phyloP scores from a whole-genome alignment of 1,140 invertebrate genomes.

The Oryzaephilus surinamensis region DNA sequence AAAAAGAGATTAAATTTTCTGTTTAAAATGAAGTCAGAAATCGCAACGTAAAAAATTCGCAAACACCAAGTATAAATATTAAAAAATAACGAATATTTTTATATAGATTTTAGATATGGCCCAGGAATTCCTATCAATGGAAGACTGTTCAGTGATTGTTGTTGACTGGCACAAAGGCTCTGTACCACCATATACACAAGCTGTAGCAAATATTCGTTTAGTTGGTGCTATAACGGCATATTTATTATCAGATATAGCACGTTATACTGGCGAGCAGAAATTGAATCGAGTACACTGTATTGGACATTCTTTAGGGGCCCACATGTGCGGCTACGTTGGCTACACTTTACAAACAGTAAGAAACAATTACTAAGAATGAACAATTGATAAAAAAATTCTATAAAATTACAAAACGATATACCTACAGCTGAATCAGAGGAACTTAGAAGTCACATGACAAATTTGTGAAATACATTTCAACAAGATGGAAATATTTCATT shows the following conservation, averaged over 20 bases:
- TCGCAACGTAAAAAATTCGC: background rate
- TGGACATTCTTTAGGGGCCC: conserved; percentile 82
- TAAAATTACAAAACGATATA: no score
- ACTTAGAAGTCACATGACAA: no score
- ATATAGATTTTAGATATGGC: conserved; percentile 46
- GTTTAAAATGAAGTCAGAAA: background rate
- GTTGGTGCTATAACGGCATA: conserved; percentile 73
- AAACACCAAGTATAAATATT: background rate
- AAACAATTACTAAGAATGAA: background rate
- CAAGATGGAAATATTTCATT: no score
- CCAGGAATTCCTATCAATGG: conserved; percentile 51
- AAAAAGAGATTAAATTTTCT: background rate
- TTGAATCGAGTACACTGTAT: conserved; percentile 67
- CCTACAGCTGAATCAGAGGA: no score
- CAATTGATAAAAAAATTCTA: no score
- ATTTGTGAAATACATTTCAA: no score
- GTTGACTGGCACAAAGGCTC: conserved; percentile 80
- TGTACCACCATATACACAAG: conserved; percentile 78
- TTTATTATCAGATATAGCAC: conserved; percentile 45
- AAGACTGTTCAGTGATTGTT: conserved; percentile 62
- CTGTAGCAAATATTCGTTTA: conserved; percentile 80
- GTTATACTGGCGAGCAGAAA: conserved; percentile 35
- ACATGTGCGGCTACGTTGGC: conserved; percentile 76
- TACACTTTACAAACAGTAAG: conserved; percentile 52
- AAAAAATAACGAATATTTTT: conserved; percentile 4